Conservation (phyloP, 2,113 vertebrate species). For the Cochlearius cochlearius region DNA sequence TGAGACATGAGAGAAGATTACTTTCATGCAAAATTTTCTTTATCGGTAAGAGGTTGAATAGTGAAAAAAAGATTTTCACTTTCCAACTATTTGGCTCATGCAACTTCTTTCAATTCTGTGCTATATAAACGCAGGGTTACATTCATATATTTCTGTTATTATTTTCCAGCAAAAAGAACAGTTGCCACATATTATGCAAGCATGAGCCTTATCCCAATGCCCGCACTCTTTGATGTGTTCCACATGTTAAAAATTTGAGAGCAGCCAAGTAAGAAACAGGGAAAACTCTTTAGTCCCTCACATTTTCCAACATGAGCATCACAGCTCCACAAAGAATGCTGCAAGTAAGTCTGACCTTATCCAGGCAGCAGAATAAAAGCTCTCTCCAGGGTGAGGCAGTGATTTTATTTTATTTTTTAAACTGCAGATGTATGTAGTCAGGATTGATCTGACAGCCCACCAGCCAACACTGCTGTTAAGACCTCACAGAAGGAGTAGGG, state of each 20-base stretch:
- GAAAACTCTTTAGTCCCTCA: background rate
- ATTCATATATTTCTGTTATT: background rate
- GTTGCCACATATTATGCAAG: background rate
- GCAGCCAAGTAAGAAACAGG: background rate
- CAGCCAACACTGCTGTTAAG: background rate
- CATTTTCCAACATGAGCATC: background rate
- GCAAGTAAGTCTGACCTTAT: constrained; percentile 5
- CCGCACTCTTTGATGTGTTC: background rate
- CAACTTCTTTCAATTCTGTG: background rate
- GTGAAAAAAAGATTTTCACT: background rate
- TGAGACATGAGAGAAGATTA: background rate
- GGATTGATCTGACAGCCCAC: constrained; percentile 11
- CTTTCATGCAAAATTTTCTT: background rate
- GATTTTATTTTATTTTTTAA: constrained; percentile 12
- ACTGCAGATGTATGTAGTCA: background rate
- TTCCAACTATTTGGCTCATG: background rate
- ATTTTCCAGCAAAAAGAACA: background rate
- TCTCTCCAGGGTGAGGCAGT: background rate
- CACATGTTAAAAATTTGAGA: constrained; percentile 8
- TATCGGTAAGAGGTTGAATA: background rate
- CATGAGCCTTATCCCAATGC: background rate
- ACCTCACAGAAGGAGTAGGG: background rate
- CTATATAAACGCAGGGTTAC: background rate
- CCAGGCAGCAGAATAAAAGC: background rate
- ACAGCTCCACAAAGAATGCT: background rate